phyloP scores from a whole-genome alignment of 2,113 vertebrate species.

The Cinclus cinclus region DNA sequence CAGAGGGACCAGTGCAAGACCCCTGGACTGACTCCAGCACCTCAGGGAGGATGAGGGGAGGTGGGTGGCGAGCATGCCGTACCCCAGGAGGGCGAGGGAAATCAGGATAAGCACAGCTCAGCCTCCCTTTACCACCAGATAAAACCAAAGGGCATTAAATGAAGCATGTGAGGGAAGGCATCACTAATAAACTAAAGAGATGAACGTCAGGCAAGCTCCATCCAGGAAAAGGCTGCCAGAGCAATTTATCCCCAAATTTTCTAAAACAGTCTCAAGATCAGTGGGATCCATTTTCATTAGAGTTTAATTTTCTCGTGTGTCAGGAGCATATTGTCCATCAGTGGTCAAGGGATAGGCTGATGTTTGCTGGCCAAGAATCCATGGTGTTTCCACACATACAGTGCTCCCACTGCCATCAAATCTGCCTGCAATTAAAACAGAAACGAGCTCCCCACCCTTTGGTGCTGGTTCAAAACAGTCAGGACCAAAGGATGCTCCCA shows the following conservation, averaged over 20 bases:
- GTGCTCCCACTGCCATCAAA: background rate
- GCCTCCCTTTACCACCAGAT: background rate
- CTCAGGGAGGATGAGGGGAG: background rate
- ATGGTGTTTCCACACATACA: accelerated
- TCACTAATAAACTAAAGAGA: background rate
- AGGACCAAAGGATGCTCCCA: background rate
- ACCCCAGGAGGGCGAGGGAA: background rate
- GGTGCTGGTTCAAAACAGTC: background rate
- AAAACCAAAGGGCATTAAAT: background rate
- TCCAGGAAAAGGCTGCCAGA: background rate
- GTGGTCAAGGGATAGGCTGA: background rate
- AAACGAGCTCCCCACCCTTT: background rate
- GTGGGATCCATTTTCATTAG: background rate
- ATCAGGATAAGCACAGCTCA: background rate
- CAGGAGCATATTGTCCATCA: background rate
- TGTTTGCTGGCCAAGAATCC: background rate
- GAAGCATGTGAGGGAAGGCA: accelerated
- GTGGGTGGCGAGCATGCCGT: background rate
- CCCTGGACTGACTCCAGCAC: background rate
- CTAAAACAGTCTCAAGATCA: background rate
- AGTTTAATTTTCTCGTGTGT: background rate
- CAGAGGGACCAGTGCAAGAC: accelerated
- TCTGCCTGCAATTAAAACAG: background rate
- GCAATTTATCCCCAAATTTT: background rate
- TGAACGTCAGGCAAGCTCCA: background rate